phyloP scores from a whole-genome alignment of 1,140 invertebrate genomes.

The Campoletis sonorensis region DNA sequence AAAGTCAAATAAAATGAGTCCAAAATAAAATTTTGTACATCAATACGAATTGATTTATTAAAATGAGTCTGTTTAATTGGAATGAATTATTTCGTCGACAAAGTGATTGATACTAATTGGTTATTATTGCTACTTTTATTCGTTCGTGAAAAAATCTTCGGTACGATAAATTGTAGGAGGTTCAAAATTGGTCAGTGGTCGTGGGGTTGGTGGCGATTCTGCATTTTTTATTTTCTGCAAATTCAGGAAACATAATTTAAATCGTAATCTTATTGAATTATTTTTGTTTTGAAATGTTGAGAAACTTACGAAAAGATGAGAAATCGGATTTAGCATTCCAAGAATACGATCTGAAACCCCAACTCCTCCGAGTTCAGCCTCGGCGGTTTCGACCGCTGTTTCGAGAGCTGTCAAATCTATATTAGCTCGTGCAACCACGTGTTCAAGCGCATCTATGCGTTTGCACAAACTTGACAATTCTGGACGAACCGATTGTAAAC shows the following conservation, averaged over 20 bases:
- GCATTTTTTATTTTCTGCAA: conserved; percentile 61
- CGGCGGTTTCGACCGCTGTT: conserved; percentile 63
- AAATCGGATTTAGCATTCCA: conserved; percentile 65
- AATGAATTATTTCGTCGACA: neutral
- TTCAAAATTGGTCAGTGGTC: conserved; percentile 47
- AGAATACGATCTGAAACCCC: conserved; percentile 64
- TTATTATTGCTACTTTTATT: conserved; percentile 42
- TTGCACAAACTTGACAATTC: conserved; percentile 57
- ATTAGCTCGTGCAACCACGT: conserved; percentile 62
- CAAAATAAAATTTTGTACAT: too few species aligned
- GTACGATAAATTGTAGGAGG: conserved; percentile 60
- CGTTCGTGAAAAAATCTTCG: conserved; percentile 58
- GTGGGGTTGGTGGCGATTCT: conserved; percentile 49
- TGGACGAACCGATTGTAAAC: conserved; percentile 54
- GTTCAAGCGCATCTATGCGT: conserved; percentile 63
- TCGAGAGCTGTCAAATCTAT: conserved; percentile 61
- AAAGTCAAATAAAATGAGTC: too few species aligned
- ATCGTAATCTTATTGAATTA: too few species aligned
- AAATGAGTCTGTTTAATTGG: neutral
- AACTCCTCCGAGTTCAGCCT: conserved; percentile 58
- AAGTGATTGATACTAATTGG: neutral
- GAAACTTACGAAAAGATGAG: conserved; percentile 53
- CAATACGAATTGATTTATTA: too few species aligned
- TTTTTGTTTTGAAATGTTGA: neutral
- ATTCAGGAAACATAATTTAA: neutral